Evolutionary conservation across 1,140 invertebrate species (phyloP).

Genomic region (Apolygus lucorum): DNA sequence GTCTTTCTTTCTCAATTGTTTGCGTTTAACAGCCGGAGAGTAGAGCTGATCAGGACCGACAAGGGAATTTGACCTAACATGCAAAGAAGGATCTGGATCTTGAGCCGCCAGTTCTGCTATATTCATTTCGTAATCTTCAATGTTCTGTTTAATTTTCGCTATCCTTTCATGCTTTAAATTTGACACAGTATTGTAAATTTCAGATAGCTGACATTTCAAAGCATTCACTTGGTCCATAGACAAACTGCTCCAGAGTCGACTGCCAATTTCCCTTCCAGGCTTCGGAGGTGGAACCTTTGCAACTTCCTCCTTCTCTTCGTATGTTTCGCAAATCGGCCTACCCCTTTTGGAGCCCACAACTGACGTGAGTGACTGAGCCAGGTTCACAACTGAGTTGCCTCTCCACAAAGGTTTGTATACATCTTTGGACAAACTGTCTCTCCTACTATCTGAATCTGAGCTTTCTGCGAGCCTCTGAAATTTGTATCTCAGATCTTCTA

Average conservation of each 20-base stretch:
- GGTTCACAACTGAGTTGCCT: conserved; percentile 66
- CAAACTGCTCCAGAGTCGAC: conserved; percentile 69
- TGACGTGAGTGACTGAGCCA: conserved; percentile 52
- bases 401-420: conserved; percentile 73
- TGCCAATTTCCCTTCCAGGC: conserved; percentile 45
- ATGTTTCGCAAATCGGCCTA: conserved; percentile 30
- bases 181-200: conserved; percentile 59
- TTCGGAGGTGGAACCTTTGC: conserved; percentile 30
- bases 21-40: conserved; percentile 38
- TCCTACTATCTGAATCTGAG: conserved; percentile 40
- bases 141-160: conserved; percentile 34
- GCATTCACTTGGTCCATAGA: conserved; percentile 75
- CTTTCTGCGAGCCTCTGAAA: conserved; percentile 51
- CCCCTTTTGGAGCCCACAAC: conserved; percentile 32
- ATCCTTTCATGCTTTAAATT: conserved; percentile 40
- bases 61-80: conserved; percentile 61
- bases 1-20: conserved; percentile 36
- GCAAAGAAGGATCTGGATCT: conserved; percentile 34
- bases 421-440: conserved; percentile 46
- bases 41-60: conserved; percentile 41
- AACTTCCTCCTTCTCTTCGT: conserved; percentile 31
- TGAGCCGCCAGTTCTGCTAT: conserved; percentile 29
- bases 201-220: conserved; percentile 68
- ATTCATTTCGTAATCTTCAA: conserved; percentile 47
- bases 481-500: conserved; percentile 69